Percentiles rank a stretch among this genome's conserved stretches.
These are phyloP conservation scores for Drosophila parvula DNA, from an alignment of 1,140 invertebrate genomes.

Conservation along the genomic window DNA sequence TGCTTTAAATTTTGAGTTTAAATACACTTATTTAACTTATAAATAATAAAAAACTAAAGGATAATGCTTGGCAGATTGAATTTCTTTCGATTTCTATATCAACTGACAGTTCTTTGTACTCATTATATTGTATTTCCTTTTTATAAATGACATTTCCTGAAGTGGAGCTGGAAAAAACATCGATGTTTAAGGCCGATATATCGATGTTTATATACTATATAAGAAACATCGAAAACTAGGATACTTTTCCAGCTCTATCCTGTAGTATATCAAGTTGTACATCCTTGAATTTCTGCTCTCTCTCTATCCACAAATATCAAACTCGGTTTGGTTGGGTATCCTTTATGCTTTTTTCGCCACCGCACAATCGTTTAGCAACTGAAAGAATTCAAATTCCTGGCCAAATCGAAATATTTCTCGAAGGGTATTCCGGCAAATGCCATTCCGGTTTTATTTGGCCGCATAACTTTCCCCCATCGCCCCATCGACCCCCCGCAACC, in stretches of 20 bases:
- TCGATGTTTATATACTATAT: too few species aligned
- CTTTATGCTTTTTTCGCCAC: not conserved
- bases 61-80: too few species aligned
- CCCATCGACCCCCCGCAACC: not conserved
- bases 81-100: too few species aligned
- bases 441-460: constrained; percentile 6
- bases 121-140: not conserved
- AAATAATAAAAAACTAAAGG: too few species aligned
- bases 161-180: too few species aligned
- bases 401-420: constrained; percentile 12
- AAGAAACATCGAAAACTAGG: too few species aligned
- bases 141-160: not conserved
- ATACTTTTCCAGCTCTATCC: too few species aligned
- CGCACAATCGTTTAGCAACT: constrained; percentile 8
- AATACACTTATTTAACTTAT: too few species aligned
- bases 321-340: not conserved
- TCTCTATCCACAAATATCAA: not conserved
- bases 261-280: not conserved
- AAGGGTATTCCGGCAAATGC: constrained; percentile 30
- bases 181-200: too few species aligned
- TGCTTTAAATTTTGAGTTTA: too few species aligned
- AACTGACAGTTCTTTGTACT: too few species aligned
- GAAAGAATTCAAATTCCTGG: constrained; percentile 11
- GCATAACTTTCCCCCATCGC: constrained; percentile 33
- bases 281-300: not conserved